Evolutionary conservation across 2,113 vertebrate genomes (phyloP).

Genomic region (Anas platyrhynchos): DNA sequence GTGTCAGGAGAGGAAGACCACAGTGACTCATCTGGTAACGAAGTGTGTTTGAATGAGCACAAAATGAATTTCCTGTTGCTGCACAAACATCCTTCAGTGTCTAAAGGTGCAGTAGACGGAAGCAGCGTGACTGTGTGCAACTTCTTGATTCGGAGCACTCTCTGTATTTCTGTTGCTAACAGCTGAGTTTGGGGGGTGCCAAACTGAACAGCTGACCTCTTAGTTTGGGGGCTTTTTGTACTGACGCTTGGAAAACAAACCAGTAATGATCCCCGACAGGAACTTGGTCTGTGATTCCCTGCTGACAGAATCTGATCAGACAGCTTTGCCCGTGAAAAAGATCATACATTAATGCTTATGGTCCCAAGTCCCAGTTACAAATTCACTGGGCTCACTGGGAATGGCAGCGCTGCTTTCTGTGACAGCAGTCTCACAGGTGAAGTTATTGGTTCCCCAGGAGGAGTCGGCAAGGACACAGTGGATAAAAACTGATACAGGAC

Average conservation of each 20-base stretch:
- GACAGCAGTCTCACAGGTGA: background rate
- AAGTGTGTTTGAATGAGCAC: background rate
- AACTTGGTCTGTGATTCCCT: background rate
- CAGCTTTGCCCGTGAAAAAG: background rate
- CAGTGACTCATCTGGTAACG: background rate
- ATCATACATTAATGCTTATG: background rate
- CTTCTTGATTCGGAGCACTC: background rate
- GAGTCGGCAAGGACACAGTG: background rate
- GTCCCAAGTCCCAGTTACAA: background rate
- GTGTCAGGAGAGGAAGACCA: background rate
- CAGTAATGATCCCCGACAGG: background rate
- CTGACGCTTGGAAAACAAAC: background rate
- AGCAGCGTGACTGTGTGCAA: accelerated
- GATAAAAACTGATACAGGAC: background rate
- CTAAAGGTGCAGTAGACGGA: accelerated
- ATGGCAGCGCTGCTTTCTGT: background rate
- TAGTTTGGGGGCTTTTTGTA: background rate
- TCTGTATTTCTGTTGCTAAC: background rate
- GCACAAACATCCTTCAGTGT: background rate
- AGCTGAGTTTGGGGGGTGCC: background rate
- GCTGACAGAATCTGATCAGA: background rate
- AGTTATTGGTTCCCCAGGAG: background rate
- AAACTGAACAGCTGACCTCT: background rate
- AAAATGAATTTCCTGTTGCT: background rate
- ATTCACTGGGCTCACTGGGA: background rate